Evolutionary conservation across 2,113 vertebrate genomes (phyloP), one percentile per base, ranked within the genome.

Genomic region (Neotoma lepida): DNA sequence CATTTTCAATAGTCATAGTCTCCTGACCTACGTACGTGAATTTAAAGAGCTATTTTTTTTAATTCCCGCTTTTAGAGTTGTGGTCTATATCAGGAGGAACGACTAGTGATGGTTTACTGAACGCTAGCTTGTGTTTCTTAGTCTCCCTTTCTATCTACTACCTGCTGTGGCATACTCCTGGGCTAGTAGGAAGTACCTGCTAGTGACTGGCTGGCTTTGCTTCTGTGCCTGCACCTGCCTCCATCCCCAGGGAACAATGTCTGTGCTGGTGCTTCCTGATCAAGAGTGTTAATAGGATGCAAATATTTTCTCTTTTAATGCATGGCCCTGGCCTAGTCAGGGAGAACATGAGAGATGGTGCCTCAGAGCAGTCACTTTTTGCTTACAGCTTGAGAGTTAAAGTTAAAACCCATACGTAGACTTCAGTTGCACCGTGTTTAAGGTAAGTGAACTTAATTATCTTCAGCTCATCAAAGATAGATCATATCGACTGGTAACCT

Each of bases 221-320:
- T 71, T 71, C 56, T 17, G 26, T 6, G 1, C 12, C 56, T 63
- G 77, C 54, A 46, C 39, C 89, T 18, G 9, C 82, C 63, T 90
- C 68, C 56, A 54, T 51, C 68, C 39, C 51, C 33, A 95, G n/a
- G 86, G 77, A 92, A 44, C 66, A 74, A 46, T 54, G 90, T 85
- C 68, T 96, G 4, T 82, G 24, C 26, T 46, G 17, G 20, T 54
- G 33, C 93, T 97, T 97, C 94, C 96, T 95, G 92, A 82, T 94
- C 54, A 76, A 77, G 71, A 90, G 41, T 82, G 89, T 96, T 95
- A 78, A 96, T 2, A 2, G 44, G 56, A 98, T 98, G 97, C 97
- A 98, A 98, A 98, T 98, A 86, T 66, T 49, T 89, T 96, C 58
- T 89, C 56, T 96, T 95, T 85, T 95, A 82, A 91, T 88, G 66